Base-by-base conservation (phyloP, 1,140 invertebrate species). In the Drosophila suzukii region DNA sequence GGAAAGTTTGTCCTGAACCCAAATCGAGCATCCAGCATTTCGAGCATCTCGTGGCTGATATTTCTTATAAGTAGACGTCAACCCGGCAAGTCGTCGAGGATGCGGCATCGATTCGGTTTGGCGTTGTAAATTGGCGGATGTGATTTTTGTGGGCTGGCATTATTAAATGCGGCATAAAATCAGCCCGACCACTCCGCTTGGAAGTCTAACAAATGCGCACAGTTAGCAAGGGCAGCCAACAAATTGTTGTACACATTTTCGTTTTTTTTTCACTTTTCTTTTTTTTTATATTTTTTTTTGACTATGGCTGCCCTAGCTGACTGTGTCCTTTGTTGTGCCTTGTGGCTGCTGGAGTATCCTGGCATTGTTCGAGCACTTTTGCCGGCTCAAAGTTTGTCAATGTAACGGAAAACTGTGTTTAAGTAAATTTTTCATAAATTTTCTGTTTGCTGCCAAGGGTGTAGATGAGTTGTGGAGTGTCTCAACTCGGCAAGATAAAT, bases 161-260 rank as follows among this genome's bases (percentile, higher is more conserved):
- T 89, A 89, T 89, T 89, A 89, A 89, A 89, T 89, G 84, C 80
- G 73, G 84, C 85, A 89, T 89, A 89, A 89, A 89, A 89, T 88
- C 83, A 67, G 56, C 34, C 57, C 70, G 20, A 66, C 61, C 65
- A 41, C 59, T 75, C 73, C n/a, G 51, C 51, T 75, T 77, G 74
- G 80, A 89, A 84, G 65, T 78, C 84, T 90, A 81, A 89, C 84
- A 89, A 90, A 89, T 83, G 80, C 85, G 51, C 66, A 81, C 84
- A 84, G 77, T 84, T 89, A 89, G 85, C 81, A 75, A 24, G 58
- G 83, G 84, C 76, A 73, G 76, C 84, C 68, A 59, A 86, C 62
- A 72, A 89, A 89, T 83, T 83, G 76, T 77, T 72, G 75, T 76
- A 53, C 62, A 61, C 59, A 76, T 39, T 75, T 75, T 70, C 17